Evolutionary conservation across 2,888 invertebrate species (phyloP), one percentile per base, ranked within the genome.

Genomic region (Eupithecia vulgata): DNA sequence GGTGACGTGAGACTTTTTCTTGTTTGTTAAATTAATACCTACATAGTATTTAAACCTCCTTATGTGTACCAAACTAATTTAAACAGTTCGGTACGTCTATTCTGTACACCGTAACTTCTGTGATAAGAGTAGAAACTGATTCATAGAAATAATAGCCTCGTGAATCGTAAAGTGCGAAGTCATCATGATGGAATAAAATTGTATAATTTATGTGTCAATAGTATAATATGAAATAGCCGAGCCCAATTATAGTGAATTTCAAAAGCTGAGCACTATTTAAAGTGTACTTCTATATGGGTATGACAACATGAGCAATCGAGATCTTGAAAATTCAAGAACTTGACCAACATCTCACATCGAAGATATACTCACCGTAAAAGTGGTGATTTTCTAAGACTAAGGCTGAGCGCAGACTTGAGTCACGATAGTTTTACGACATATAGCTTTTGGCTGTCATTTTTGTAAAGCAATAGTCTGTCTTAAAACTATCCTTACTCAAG

Each of bases 131-230:
- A 52, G n/a, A 4, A 21, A 21, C 52, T 52, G 52, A 21, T 52
- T 52, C 21, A 52, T 52, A 21, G 52, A 52, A n/a, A 52, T 52
- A 48, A 48, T n/a, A n/a, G n/a, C 48, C 48, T 52, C n/a, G 25
- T 57, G 57, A 57, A 12, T 12, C 21, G 30, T 13, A 25, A 57
- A 12, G 57, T 25, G 57, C 57, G 25, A 21, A 57, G 57, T 57
- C 57, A 57, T 57, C 25, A 21, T 57, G 57, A 57, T 25, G 57
- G 52, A 52, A 52, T 52, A 12, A 21, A 52, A 21, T 52, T 52
- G 1, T 52, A 12, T 52, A 52, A 52, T 52, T 52, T 57, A 57
- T 57, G 57, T 25, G 21, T 13, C 57, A 57, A 52, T 52, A 21
- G 21, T 25, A 52, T 52, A 21, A 12, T 25, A 25, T 25, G 57